Evolutionary conservation across 2,888 invertebrate genomes (phyloP), one percentile per base, ranked within the genome.

Genomic region (Meandrusa payeni): DNA sequence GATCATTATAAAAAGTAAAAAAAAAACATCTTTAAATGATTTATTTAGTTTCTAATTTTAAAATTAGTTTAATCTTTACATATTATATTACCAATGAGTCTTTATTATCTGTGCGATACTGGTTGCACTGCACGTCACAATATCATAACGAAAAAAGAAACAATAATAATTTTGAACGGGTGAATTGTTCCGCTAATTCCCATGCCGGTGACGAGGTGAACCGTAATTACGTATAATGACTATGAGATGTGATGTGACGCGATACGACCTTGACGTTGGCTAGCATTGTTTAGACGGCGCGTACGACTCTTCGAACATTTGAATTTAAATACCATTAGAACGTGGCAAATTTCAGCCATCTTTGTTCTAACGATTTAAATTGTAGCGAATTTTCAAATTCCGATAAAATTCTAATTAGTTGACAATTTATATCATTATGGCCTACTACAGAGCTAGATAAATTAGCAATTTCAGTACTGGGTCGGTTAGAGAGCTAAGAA

Each of bases 191-290:
- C 41, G 54, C 54, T 54, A 55, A 59, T 59, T 58, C 52, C 43
- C 57, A 52, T 52, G 57, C 50, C 47, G 48, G 55, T 51, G 55
- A 55, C 57, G 56, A 54, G 62, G 65, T 61, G 64, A 69, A 73
- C 67, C 64, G 77, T 75, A 80, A 82, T 78, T 79, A 82, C 72
- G 61, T 70, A 67, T 75, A 77, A 77, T 72, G 55, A 52, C 57
- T 51, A 54, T 55, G 54, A 54, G 42, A 42, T 36, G 41, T 36
- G 53, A 52, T 49, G 54, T 79, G 77, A 78, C 76, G 76, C 69
- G 52, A 51, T 55, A 50, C 66, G 83, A 63, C 85, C 85, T 86
- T 86, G 81, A 67, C 61, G 75, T 62, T 70, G 69, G 71, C 68
- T 73, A 69, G 76, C 68, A 85, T 85, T 86, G 85, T 86, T 73